These are phyloP conservation scores for Gavialis gangeticus DNA, from an alignment of 2,113 vertebrate species.

Conservation along the genomic window DNA sequence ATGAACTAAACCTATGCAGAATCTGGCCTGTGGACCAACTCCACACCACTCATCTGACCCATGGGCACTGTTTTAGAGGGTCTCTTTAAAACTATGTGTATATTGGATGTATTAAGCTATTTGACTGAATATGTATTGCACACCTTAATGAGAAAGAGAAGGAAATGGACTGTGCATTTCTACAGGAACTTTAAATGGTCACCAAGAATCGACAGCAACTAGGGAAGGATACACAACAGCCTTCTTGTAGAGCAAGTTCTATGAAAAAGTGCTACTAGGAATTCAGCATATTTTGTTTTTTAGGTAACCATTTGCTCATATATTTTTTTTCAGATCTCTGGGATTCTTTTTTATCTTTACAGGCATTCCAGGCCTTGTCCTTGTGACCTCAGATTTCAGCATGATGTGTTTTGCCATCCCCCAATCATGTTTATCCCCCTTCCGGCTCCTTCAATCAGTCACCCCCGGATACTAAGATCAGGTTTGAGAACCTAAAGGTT, in stretches of 20 bases:
- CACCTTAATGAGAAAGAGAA: no score
- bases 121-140: no score
- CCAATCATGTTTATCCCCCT: not conserved
- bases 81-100: no score
- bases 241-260: not conserved
- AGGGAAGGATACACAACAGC: not conserved
- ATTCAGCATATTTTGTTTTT: not conserved
- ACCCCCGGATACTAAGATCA: not conserved
- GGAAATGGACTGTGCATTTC: no score
- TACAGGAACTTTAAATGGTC: no score
- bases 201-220: not conserved
- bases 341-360: not conserved
- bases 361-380: not conserved
- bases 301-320: not conserved
- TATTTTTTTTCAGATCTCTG: not conserved
- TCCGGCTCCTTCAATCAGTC: not conserved
- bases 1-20: no score
- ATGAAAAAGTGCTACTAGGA: not conserved
- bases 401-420: not conserved
- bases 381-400: not conserved
- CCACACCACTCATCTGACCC: no score
- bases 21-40: no score
- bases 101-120: no score
- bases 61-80: no score
- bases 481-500: not conserved